These are phyloP conservation scores for Thrips palmi DNA, from an alignment of 1,140 invertebrate species.

Conservation along the genomic window DNA sequence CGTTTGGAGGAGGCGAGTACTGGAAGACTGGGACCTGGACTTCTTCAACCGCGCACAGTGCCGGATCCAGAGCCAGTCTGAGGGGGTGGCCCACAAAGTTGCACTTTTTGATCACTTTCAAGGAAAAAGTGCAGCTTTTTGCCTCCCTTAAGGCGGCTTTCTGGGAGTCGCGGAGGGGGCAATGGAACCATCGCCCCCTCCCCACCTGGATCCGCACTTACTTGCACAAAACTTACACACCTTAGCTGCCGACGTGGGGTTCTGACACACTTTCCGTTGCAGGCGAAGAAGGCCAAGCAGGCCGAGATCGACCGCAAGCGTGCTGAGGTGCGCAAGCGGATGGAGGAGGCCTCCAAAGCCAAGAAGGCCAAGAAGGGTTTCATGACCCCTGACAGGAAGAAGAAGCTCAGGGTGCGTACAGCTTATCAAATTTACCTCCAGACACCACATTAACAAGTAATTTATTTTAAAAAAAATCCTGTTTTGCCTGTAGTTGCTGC, in stretches of 20 bases:
- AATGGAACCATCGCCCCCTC: too few relatives aligned
- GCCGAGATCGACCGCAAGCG: conserved; percentile 85
- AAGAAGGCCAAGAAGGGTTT: conserved; percentile 96
- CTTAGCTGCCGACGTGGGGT: not conserved
- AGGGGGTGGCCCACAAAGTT: too few relatives aligned
- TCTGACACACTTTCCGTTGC: not conserved
- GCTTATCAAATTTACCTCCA: not conserved
- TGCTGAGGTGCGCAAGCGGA: conserved; percentile 85
- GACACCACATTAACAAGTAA: not conserved
- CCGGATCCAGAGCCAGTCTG: too few relatives aligned
- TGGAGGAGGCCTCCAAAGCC: conserved; percentile 86
- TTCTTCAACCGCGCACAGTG: too few relatives aligned
- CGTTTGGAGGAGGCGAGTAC: too few relatives aligned
- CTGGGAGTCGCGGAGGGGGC: not conserved
- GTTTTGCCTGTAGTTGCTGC: conserved; percentile 50
- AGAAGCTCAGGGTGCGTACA: conserved; percentile 80
- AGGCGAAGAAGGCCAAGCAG: conserved; percentile 89
- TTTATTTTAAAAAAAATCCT: conserved; percentile 4
- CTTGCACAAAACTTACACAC: conserved; percentile 5
- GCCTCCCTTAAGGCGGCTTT: too few relatives aligned
- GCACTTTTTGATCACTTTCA: too few relatives aligned
- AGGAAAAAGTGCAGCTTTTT: too few relatives aligned
- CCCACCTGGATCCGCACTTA: not conserved
- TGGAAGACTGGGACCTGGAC: too few relatives aligned
- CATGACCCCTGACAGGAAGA: conserved; percentile 96